phyloP scores from a whole-genome alignment of 2,797 vertebrate species.

The Cercopithecus diana region DNA sequence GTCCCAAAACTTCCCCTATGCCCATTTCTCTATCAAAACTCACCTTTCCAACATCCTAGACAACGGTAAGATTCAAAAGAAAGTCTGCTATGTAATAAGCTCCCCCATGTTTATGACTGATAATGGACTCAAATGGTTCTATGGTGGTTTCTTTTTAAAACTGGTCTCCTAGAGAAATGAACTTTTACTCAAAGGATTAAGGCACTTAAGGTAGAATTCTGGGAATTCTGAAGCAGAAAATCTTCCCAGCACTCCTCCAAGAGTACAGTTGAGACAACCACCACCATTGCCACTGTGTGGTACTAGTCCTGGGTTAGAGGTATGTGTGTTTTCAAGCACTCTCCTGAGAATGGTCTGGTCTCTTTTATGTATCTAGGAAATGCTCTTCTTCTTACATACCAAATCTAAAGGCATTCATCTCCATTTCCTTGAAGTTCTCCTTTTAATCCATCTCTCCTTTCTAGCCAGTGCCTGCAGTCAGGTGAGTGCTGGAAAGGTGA shows the following conservation, averaged over 20 bases:
- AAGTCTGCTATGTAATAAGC: background rate
- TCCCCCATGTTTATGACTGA: background rate
- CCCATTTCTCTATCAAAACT: background rate
- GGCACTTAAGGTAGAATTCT: background rate
- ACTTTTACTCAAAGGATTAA: background rate
- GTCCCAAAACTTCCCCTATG: background rate
- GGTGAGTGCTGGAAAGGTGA: background rate
- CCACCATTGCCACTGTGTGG: background rate
- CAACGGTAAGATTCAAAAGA: background rate
- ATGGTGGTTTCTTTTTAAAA: slow-evolving; percentile 31
- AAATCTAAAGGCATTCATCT: slow-evolving; percentile 50
- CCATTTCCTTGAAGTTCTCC: slow-evolving; percentile 5
- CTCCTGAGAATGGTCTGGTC: background rate
- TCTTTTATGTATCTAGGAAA: slow-evolving; percentile 7
- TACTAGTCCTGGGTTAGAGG: background rate
- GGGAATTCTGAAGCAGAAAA: background rate
- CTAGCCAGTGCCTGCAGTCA: background rate
- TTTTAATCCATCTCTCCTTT: background rate
- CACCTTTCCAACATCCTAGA: background rate
- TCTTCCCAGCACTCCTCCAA: background rate
- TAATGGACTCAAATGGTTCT: background rate
- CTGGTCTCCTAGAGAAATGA: background rate
- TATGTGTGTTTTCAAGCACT: background rate
- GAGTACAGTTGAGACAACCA: background rate
- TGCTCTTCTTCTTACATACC: background rate